Evolutionary conservation across 2,888 invertebrate genomes (phyloP).

Genomic region (Drosophila greeni): DNA sequence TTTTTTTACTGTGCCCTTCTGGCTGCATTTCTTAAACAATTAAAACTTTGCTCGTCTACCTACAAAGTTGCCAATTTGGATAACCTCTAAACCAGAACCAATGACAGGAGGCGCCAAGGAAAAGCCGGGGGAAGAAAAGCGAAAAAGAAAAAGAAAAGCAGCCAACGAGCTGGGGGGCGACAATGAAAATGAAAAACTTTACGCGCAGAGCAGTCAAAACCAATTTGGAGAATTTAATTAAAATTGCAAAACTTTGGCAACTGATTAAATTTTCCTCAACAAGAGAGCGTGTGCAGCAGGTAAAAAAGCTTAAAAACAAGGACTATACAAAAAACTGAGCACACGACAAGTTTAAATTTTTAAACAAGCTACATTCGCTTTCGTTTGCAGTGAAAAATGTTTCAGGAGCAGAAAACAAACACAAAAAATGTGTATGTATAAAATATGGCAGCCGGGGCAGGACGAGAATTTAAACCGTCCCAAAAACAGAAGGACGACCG

Average conservation of each 20-base stretch:
- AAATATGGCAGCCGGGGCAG: constrained; percentile 57
- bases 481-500: constrained; percentile 55
- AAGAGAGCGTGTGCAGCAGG: constrained; percentile 47
- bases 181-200: constrained; percentile 66
- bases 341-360: constrained; percentile 71
- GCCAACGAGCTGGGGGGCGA: constrained; percentile 33
- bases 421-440: constrained; percentile 32
- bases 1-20: constrained; percentile 36
- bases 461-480: constrained; percentile 58
- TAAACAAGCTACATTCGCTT: constrained; percentile 71
- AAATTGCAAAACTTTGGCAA: constrained; percentile 77
- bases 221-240: constrained; percentile 78
- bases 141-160: constrained; percentile 42
- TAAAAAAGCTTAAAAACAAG: constrained; percentile 68
- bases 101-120: constrained; percentile 39
- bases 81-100: constrained; percentile 63
- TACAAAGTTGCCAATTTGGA: constrained; percentile 72
- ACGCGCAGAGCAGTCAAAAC: constrained; percentile 75
- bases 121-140: constrained; percentile 40
- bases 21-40: constrained; percentile 66
- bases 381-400: constrained; percentile 60
- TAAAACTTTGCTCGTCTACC: constrained; percentile 66
- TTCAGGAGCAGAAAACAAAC: constrained; percentile 38
- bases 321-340: constrained; percentile 3
- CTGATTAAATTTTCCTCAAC: constrained; percentile 75